Percentiles rank a stretch among this genome's conserved stretches.
These are phyloP conservation scores for Aphaenogaster rudis DNA, from an alignment of 1,140 invertebrate species.

Conservation along the genomic window DNA sequence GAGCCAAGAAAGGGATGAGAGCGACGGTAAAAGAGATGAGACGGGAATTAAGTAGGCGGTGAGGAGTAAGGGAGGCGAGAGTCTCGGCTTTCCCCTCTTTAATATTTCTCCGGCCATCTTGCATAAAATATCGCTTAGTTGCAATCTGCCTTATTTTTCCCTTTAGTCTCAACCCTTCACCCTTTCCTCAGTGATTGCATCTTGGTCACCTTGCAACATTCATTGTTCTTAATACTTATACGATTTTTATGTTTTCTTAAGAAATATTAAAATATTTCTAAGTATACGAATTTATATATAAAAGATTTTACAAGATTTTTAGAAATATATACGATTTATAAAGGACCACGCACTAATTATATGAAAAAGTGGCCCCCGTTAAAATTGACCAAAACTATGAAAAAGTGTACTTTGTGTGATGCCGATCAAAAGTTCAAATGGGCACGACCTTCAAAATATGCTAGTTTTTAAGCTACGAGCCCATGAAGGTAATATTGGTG, in stretches of 20 bases:
- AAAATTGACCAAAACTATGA: too few species aligned
- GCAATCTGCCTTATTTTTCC: constrained; percentile 28
- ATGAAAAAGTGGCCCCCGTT: too few species aligned
- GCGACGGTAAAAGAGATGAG: constrained; percentile 63
- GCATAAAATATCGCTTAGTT: constrained; percentile 66
- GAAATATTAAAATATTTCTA: not conserved
- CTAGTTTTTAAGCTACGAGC: too few species aligned
- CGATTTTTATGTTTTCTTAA: not conserved
- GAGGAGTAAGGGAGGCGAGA: constrained; percentile 9
- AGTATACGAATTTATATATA: not conserved
- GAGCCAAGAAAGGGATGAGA: constrained; percentile 29
- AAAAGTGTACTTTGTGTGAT: too few species aligned
- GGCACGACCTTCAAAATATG: too few species aligned
- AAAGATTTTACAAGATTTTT: not conserved
- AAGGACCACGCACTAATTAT: not conserved
- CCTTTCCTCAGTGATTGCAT: not conserved
- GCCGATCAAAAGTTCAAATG: too few species aligned
- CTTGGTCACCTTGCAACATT: constrained; percentile 12
- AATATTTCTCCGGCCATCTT: constrained; percentile 58
- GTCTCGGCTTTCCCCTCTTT: constrained; percentile 50
- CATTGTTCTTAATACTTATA: not conserved
- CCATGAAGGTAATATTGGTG: too few species aligned
- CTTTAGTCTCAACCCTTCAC: not conserved
- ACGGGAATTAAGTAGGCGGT: constrained; percentile 72
- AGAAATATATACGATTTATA: not conserved